Conservation (phyloP, 1,140 invertebrate species). For the Drosophila malerkotliana region DNA sequence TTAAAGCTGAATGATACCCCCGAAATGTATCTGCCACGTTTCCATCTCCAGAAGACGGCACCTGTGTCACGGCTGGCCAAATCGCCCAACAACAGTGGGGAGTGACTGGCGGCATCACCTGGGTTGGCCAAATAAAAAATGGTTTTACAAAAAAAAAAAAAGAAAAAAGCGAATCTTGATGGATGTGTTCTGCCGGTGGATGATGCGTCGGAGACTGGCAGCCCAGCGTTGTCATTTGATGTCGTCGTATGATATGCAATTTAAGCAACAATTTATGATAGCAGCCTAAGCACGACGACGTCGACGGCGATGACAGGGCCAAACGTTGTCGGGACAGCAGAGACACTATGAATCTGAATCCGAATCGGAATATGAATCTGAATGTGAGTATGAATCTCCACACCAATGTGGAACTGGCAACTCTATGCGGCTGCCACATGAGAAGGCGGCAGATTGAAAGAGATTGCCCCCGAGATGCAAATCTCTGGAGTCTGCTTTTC, state of each 20-base stretch:
- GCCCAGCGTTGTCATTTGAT: slow-evolving; percentile 53
- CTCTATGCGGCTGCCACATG: slow-evolving; percentile 9
- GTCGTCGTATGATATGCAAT: slow-evolving; percentile 66
- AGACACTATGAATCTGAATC: slow-evolving; percentile 16
- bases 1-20: background rate
- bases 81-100: slow-evolving; percentile 14
- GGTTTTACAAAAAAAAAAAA: background rate
- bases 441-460: slow-evolving; percentile 64
- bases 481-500: slow-evolving; percentile 23
- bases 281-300: slow-evolving; percentile 58
- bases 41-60: slow-evolving; percentile 29
- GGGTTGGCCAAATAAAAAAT: slow-evolving; percentile 24
- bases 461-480: slow-evolving; percentile 57
- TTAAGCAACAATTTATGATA: slow-evolving; percentile 72
- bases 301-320: slow-evolving; percentile 40
- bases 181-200: slow-evolving; percentile 13
- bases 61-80: slow-evolving; percentile 16
- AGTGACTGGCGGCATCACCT: slow-evolving; percentile 21
- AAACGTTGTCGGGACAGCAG: slow-evolving; percentile 15
- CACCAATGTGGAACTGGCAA: background rate
- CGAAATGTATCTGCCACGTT: background rate
- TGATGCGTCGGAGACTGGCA: background rate
- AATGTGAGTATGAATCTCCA: slow-evolving; percentile 8
- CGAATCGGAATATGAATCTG: slow-evolving; percentile 7
- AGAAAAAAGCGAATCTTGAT: slow-evolving; percentile 33